Conservation (phyloP, 1,140 invertebrate species). For the Liolophura sinensis region DNA sequence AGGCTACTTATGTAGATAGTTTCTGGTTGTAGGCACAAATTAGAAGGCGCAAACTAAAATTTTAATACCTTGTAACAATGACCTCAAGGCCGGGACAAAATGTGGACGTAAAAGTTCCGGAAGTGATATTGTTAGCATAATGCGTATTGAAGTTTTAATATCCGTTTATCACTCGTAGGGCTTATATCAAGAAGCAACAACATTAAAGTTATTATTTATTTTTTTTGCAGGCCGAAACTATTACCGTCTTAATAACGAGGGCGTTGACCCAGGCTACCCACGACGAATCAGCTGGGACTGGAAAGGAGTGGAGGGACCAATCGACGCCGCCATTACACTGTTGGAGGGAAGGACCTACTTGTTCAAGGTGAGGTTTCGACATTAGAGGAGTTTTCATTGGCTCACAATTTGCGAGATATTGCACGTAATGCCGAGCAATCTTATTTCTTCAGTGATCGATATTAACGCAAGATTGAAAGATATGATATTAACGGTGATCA, state of each 20-base stretch:
- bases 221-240: conserved; percentile 49
- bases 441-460: background rate
- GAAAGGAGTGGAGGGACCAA: conserved; percentile 85
- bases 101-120: too few species aligned
- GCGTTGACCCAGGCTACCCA: conserved; percentile 86
- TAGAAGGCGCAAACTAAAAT: too few species aligned
- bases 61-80: too few species aligned
- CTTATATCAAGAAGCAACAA: background rate
- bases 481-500: background rate
- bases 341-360: conserved; percentile 97
- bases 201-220: conserved; percentile 1
- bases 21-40: too few species aligned
- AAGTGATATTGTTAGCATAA: too few species aligned
- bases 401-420: background rate
- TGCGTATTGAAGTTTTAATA: too few species aligned
- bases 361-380: conserved; percentile 68
- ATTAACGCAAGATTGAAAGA: background rate
- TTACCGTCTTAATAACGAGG: conserved; percentile 77
- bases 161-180: too few species aligned
- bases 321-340: conserved; percentile 93
- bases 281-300: conserved; percentile 88
- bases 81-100: too few species aligned
- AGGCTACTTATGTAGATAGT: too few species aligned
- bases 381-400: background rate
- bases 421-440: background rate